These are phyloP conservation scores for Abrostola triplasia DNA, from an alignment of 2,888 invertebrate genomes.

Conservation along the genomic window DNA sequence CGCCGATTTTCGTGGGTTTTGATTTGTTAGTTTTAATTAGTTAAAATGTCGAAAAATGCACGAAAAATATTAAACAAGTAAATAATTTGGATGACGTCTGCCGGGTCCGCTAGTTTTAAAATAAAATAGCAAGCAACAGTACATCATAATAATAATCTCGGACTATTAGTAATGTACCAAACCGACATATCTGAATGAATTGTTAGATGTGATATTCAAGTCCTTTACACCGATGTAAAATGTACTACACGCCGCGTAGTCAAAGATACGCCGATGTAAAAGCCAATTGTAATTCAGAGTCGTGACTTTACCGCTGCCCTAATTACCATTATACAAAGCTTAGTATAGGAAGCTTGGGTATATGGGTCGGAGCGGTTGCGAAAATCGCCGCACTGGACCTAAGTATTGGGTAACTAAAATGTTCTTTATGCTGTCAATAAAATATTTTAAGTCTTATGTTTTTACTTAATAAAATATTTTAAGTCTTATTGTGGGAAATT, in stretches of 20 bases:
- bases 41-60: no score
- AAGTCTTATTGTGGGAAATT: no score
- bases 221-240: not conserved
- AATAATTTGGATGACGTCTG: no score
- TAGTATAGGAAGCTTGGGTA: constrained; percentile 62
- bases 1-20: no score
- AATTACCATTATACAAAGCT: constrained; percentile 63
- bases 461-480: no score
- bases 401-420: constrained; percentile 38
- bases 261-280: constrained; percentile 37
- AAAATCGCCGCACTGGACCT: constrained; percentile 48
- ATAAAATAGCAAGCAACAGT: no score
- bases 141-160: no score
- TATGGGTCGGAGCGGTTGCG: constrained; percentile 62
- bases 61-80: no score
- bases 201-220: not conserved
- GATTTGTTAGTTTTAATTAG: no score
- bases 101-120: no score
- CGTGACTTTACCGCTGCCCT: constrained; percentile 64
- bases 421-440: constrained; percentile 1
- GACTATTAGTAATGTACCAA: no score
- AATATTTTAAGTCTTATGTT: no score
- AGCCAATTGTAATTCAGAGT: constrained; percentile 50
- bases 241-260: constrained; percentile 12
- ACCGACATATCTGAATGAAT: not conserved